Base-by-base conservation (phyloP, 2,113 vertebrate species). In the Pterocles burchelli region DNA sequence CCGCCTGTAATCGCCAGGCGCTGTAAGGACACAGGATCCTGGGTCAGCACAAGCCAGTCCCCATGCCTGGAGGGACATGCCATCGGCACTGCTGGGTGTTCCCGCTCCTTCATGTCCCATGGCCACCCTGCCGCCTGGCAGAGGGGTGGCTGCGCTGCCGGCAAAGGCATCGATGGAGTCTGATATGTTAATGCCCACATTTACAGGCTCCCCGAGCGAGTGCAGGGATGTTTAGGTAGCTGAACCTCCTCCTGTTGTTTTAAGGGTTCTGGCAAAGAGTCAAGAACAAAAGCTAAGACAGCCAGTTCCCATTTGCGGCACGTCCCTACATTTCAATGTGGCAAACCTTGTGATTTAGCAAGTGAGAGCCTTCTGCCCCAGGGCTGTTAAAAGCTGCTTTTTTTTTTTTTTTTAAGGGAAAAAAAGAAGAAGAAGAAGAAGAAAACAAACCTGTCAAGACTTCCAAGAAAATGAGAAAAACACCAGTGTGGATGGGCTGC, bases 271-370 rank as follows among this genome's bases (percentile, higher is more conserved):
- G 97, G 97, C 96, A 96, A 91, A 55, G 59, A 48, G 70, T 97
- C 95, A 95, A 96, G 96, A 95, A 97, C 93, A 97, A 97, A 94
- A 89, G 93, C 89, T 92, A 91, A 97, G 94, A 92, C 97, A 97
- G 97, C 86, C 95, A 97, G 95, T 97, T 97, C 95, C 93, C 87
- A 0, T 93, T 94, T 90, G 84, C 3, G 67, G 94, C 97, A 97
- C 75, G 96, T 96, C 94, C 87, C 90, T 96, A 31, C 94, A 94
- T 93, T 97, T 95, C 94, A 46, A 36, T 85, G 90, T 88, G 95
- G 91, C 82, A 92, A 97, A 94, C 80, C 73, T 95, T 89, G 92
- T 93, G 94, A 94, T 96, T 96, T 96, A 96, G 90, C 91, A 95
- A 97, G 90, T 52, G 20, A 87, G 94, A 94, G 83, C 89, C 67